Evolutionary conservation across 2,888 invertebrate genomes (phyloP), one percentile per base, ranked within the genome.

Genomic region (Tachina fera): DNA sequence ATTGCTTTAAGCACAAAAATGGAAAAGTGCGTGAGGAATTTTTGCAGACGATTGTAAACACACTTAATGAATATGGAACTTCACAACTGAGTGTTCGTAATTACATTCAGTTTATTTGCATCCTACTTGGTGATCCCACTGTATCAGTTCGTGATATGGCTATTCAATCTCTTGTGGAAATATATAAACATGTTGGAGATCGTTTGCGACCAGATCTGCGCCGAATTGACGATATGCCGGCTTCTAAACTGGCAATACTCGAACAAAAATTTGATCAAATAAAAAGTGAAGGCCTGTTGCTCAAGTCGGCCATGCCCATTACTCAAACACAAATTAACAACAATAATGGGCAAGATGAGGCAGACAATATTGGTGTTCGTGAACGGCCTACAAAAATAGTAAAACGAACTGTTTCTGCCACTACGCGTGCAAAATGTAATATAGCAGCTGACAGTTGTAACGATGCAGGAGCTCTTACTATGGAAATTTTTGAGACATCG

Each of bases 1-100:
- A 94, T 72, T 94, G 94, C 88, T 94, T 98, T 90, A 94, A 95
- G 88, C 98, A 98, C 93, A 98, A 98, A 93, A 97, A 98, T 92
- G 96, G 97, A 90, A 97, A 98, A 94, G 96, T 98, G 49, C 93
- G 98, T 75, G 98, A 98, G 91, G 98, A 98, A 92, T 96, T 97
- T 47, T 94, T 98, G 86, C 94, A 96, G 88, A 96, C 97, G 88
- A 95, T 98, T 88, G 96, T 97, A 86, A 95, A 96, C 80, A 95
- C 97, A 63, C 93, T 98, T 47, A 96, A 97, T 91, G 96, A 96
- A 96, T 97, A 97, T 93, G 98, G 98, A 76, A 96, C 97, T 3
- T 95, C 96, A 67, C 96, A 97, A 87, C 93, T 98, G 87, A 96
- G 96, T 74, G 93, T 98, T 71, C 96, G 96, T 9, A 96, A 96